These are phyloP conservation scores for Latrodectus hesperus DNA, from an alignment of 2,888 invertebrate genomes.

Conservation along the genomic window DNA sequence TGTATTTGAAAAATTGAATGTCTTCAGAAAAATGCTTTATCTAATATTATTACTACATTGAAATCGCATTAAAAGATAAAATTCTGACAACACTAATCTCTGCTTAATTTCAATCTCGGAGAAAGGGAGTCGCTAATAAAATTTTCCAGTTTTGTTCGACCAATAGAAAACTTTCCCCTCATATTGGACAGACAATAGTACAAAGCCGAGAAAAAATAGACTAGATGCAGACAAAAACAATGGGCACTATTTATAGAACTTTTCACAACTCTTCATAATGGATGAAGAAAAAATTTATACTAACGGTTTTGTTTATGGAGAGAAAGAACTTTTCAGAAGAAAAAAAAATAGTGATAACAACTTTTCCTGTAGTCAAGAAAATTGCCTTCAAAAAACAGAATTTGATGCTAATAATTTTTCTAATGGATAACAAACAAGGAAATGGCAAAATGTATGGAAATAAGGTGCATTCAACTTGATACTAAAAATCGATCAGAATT, in stretches of 20 bases:
- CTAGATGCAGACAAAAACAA: slow-evolving; percentile 11
- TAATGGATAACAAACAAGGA: not conserved
- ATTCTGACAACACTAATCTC: too few species aligned
- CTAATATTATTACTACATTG: too few species aligned
- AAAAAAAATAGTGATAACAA: not conserved
- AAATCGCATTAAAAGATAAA: too few species aligned
- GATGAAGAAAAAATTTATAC: not conserved
- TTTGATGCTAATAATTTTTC: not conserved
- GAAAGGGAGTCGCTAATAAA: too few species aligned
- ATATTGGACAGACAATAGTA: not conserved
- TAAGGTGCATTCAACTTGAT: not conserved
- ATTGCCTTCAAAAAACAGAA: not conserved
- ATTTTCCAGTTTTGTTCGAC: not conserved
- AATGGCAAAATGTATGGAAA: not conserved
- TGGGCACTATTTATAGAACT: slow-evolving; percentile 23
- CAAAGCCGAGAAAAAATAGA: slow-evolving; percentile 8
- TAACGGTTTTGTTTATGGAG: not conserved
- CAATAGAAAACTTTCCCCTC: not conserved
- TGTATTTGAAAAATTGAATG: too few species aligned
- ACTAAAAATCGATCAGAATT: too few species aligned
- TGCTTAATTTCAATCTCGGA: too few species aligned
- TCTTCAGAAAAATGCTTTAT: too few species aligned
- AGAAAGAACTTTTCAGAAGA: not conserved
- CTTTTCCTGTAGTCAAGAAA: not conserved
- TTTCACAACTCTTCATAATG: not conserved